A percentile compares a stretch with the other conserved stretches of the same genome.
phyloP scores from a whole-genome alignment of 2,888 invertebrate species.

The Catonia carolina region DNA sequence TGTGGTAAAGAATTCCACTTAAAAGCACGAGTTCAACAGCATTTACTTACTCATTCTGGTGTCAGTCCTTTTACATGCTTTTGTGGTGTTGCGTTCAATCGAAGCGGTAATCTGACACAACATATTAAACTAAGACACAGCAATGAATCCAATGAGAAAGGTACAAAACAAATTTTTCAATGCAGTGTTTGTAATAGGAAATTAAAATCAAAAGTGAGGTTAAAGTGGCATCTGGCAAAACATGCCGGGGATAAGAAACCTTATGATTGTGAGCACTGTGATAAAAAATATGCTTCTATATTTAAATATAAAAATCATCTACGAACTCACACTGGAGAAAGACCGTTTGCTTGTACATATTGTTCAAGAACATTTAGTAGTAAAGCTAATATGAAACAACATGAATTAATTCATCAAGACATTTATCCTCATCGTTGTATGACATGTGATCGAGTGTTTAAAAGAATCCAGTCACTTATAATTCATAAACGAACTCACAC shows the following conservation, averaged over 20 bases:
- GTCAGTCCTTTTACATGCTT: background rate
- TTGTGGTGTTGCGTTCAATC: background rate
- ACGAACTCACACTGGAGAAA: background rate
- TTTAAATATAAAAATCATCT: background rate
- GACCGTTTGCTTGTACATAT: background rate
- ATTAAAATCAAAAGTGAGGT: background rate
- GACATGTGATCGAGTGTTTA: background rate
- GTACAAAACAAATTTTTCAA: background rate
- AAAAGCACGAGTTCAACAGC: background rate
- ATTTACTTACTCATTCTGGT: background rate
- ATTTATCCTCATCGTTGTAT: background rate
- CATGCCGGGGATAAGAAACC: conserved; percentile 2
- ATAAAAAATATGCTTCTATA: background rate
- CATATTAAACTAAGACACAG: background rate
- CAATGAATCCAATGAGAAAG: background rate
- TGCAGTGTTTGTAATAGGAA: background rate
- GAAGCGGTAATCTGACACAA: background rate
- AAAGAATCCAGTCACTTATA: background rate
- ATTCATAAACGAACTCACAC: background rate
- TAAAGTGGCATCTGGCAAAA: conserved; percentile 1
- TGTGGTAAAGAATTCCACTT: background rate
- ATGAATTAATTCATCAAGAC: background rate
- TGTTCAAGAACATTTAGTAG: background rate
- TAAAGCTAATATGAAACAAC: background rate
- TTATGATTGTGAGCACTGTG: background rate